These are phyloP conservation scores for Tupaia tana DNA, from an alignment of 2,113 vertebrate species.

Conservation along the genomic window DNA sequence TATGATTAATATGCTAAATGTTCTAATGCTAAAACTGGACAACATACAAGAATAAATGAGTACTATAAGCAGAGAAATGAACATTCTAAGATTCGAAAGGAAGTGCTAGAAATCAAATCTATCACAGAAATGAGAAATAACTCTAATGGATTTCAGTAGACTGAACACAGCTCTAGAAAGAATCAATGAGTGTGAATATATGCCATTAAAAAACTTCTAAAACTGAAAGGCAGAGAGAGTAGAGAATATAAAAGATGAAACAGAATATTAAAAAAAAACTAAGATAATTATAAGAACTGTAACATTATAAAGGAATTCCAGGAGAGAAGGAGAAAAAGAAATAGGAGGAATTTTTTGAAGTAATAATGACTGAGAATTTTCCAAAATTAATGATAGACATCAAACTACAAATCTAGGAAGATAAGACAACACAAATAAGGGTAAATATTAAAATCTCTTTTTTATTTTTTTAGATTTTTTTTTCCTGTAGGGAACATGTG, in stretches of 20 bases:
- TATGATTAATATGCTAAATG: neutral
- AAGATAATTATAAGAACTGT: neutral
- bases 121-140: neutral
- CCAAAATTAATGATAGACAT: neutral
- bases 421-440: neutral
- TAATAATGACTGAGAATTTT: neutral
- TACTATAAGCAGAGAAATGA: neutral
- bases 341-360: neutral
- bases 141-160: neutral
- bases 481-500: too few relatives aligned
- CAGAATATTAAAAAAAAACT: neutral
- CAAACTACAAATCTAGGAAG: neutral
- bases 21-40: neutral
- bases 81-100: neutral
- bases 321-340: neutral
- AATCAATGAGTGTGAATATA: neutral
- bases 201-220: neutral
- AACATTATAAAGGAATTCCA: neutral
- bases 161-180: neutral
- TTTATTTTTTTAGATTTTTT: too few relatives aligned
- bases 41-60: neutral
- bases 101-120: neutral
- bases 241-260: neutral
- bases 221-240: neutral
- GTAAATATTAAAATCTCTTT: neutral